Evolutionary conservation across 2,797 vertebrate genomes (phyloP), one percentile per base, ranked within the genome.

Genomic region (Pipistrellus pipistrellus): DNA sequence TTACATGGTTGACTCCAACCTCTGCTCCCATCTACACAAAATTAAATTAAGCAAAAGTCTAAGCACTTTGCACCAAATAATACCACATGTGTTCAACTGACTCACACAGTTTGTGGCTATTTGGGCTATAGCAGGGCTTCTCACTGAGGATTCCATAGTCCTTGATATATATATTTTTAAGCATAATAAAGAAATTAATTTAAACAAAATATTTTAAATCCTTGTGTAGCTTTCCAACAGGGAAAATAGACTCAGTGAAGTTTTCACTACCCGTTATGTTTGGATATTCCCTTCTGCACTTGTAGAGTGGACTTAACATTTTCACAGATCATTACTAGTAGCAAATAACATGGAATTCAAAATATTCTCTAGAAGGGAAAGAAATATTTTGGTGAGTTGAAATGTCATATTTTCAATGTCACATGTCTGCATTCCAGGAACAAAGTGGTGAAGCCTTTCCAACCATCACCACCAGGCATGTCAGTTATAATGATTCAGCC

Each of bases 361-460:
- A 46, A 32, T 3, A 3, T 6, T 41, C 35, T 69, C 62, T 73
- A 73, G 66, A 62, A 75, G 11, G n/a, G 48, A 17, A 55, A 81
- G 62, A 64, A 53, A n/a, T 17, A 5, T 8, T 30, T 62, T 10
- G 9, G 15, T 12, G 59, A 82, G 38, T 8, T 30, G n/a, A 30
- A 12, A 23, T 6, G 27, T 3, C 53, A 35, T 53, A 4, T 0
- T 38, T 3, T 48, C 35, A 3, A 9, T 1, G 51, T 51, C 75
- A 35, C 12, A 55, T 0, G 18, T 25, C 57, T 2, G 4, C 4
- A 0, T 30, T 59, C 64, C 66, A 15, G 48, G 23, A 44, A 3
- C n/a, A 2, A 0, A 0, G 21, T 0, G 48, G 53, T 1, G 11
- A 3, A 4, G 27, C 6, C 6, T 0, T 17, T 6, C 20, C 9